These are phyloP conservation scores for Ichneumon xanthorius DNA, from an alignment of 2,888 invertebrate species.

Conservation along the genomic window DNA sequence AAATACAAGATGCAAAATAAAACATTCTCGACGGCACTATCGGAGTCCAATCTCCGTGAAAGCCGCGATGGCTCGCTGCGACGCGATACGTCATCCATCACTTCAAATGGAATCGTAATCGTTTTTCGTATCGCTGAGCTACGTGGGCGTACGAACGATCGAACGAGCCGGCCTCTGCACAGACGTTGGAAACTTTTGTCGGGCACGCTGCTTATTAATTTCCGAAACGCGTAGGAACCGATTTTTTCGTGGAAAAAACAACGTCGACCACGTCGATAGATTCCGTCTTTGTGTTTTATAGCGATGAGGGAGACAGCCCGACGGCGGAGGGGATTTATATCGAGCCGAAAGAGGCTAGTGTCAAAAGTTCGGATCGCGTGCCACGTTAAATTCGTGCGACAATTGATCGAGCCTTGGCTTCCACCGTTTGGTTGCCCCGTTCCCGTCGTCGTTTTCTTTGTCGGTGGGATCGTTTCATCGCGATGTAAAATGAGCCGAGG, in stretches of 20 bases:
- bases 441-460: constrained; percentile 41
- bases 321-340: constrained; percentile 15
- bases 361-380: constrained; percentile 74
- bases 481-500: constrained; percentile 37
- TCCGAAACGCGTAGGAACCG: constrained; percentile 43
- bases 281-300: constrained; percentile 17
- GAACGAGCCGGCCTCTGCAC: constrained; percentile 37
- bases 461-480: constrained; percentile 44
- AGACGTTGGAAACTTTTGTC: constrained; percentile 52
- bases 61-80: neutral
- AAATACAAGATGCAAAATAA: neutral
- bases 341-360: constrained; percentile 60
- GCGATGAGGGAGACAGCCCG: constrained; percentile 14
- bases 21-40: neutral
- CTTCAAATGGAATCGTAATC: neutral
- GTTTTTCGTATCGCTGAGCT: neutral
- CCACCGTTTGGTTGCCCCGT: constrained; percentile 1
- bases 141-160: constrained; percentile 27
- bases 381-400: constrained; percentile 72
- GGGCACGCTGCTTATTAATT: constrained; percentile 55
- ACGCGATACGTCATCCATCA: neutral
- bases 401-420: constrained; percentile 57
- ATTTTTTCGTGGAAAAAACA: constrained; percentile 42
- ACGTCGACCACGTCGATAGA: constrained; percentile 44
- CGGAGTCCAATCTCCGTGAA: neutral